phyloP scores from a whole-genome alignment of 1,140 invertebrate genomes.

The Halictus rubicundus region DNA sequence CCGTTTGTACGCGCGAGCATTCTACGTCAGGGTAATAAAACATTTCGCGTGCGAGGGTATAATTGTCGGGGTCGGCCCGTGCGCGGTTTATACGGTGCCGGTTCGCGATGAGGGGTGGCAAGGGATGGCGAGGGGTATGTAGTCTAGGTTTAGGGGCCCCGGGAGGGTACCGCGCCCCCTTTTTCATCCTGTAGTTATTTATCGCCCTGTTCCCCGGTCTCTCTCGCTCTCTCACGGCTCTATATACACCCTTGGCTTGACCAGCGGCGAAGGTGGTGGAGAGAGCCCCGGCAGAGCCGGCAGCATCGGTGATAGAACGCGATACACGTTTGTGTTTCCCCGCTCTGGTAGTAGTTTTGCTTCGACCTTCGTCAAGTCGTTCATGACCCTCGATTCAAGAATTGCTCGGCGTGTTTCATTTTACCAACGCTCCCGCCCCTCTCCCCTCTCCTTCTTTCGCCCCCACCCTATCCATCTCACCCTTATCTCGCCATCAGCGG shows the following conservation, averaged over 20 bases:
- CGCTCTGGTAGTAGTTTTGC: constrained; percentile 45
- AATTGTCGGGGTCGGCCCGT: constrained; percentile 75
- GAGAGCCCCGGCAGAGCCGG: constrained; percentile 11
- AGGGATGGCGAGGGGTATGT: constrained; percentile 65
- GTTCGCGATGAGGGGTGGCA: constrained; percentile 46
- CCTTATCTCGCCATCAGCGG: constrained; percentile 38
- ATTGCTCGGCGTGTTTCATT: constrained; percentile 54
- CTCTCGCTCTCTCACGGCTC: constrained; percentile 57
- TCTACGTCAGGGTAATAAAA: constrained; percentile 73
- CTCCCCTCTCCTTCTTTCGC: neutral
- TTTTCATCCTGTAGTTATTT: constrained; percentile 79
- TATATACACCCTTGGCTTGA: constrained; percentile 52
- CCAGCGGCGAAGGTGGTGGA: constrained; percentile 65
- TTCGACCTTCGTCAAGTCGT: constrained; percentile 71
- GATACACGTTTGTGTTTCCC: constrained; percentile 56
- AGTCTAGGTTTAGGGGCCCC: constrained; percentile 78
- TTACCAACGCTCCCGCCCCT: neutral
- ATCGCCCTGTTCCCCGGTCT: constrained; percentile 70
- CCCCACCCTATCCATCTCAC: neutral
- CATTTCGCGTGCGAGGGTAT: constrained; percentile 78
- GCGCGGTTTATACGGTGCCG: constrained; percentile 67
- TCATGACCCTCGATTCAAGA: constrained; percentile 65
- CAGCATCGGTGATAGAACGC: constrained; percentile 59
- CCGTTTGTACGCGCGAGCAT: constrained; percentile 56
- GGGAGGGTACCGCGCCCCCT: constrained; percentile 76